Conservation (phyloP, 1,140 invertebrate genomes). For the Venustaconcha ellipsiformis region DNA sequence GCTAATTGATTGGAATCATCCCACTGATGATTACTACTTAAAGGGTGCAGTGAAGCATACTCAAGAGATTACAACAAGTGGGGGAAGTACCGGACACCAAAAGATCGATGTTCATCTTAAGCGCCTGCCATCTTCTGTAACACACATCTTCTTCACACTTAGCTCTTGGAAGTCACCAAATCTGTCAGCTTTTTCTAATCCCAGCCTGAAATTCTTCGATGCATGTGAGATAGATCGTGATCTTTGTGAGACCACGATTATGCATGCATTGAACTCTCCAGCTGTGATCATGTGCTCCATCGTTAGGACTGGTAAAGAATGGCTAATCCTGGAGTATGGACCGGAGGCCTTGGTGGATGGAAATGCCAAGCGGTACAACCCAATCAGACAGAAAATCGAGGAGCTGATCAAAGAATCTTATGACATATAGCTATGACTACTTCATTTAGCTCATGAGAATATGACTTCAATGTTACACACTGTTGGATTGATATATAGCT, state of each 20-base stretch:
- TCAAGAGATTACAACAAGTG: conserved; percentile 7
- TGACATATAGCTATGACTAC: too few species aligned
- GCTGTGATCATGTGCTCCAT: conserved; percentile 19
- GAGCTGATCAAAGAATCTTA: not conserved
- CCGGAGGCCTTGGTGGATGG: not conserved
- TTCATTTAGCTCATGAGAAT: too few species aligned
- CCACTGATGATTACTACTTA: not conserved
- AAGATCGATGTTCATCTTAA: conserved; percentile 14
- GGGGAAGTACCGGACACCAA: conserved; percentile 9
- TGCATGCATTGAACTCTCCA: conserved; percentile 9
- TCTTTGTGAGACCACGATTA: conserved; percentile 15
- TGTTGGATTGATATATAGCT: too few species aligned
- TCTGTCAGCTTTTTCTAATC: conserved; percentile 11
- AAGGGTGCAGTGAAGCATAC: conserved; percentile 2
- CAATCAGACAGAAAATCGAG: not conserved
- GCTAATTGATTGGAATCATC: not conserved
- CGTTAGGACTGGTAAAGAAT: conserved; percentile 4
- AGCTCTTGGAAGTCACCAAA: conserved; percentile 23
- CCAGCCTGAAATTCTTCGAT: conserved; percentile 7
- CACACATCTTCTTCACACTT: conserved; percentile 14
- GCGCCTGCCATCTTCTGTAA: conserved; percentile 1
- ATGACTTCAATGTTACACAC: too few species aligned
- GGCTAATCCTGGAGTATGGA: conserved; percentile 13
- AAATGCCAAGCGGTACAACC: conserved; percentile 20
- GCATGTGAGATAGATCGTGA: not conserved